phyloP scores from a whole-genome alignment of 2,888 invertebrate genomes.

The Cremastobaeus sp. region DNA sequence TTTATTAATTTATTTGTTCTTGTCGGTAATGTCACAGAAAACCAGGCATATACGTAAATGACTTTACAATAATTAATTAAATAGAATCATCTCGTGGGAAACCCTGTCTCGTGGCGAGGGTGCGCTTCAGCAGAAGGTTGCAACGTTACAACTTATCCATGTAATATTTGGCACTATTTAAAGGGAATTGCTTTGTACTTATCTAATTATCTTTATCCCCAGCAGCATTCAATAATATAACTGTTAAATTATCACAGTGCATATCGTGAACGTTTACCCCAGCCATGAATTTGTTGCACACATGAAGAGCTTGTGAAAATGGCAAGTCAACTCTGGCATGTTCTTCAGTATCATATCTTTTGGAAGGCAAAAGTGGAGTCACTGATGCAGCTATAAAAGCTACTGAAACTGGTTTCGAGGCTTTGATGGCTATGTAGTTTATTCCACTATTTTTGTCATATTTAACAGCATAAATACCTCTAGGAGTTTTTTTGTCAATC shows the following conservation, averaged over 20 bases:
- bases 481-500: slow-evolving; percentile 41
- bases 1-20: no score
- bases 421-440: slow-evolving; percentile 52
- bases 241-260: slow-evolving; percentile 39
- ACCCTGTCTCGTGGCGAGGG: no score
- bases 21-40: no score
- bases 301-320: slow-evolving; percentile 23
- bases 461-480: slow-evolving; percentile 47
- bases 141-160: no score
- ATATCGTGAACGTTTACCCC: slow-evolving; percentile 14
- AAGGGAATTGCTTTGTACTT: slow-evolving; percentile 14
- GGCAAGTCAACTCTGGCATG: slow-evolving; percentile 35
- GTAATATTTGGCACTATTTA: slow-evolving; percentile 42
- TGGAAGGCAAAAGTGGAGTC: slow-evolving; percentile 37
- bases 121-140: no score
- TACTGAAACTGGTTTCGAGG: slow-evolving; percentile 59
- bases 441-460: slow-evolving; percentile 58
- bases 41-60: no score
- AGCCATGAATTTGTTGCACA: slow-evolving; percentile 16
- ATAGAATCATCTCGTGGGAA: no score
- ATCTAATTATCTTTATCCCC: neutral
- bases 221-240: slow-evolving; percentile 44
- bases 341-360: slow-evolving; percentile 40
- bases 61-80: no score
- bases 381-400: slow-evolving; percentile 53